Evolutionary conservation across 2,797 vertebrate genomes (phyloP), one percentile per base, ranked within the genome.

Genomic region (Lutjanus argentimaculatus): DNA sequence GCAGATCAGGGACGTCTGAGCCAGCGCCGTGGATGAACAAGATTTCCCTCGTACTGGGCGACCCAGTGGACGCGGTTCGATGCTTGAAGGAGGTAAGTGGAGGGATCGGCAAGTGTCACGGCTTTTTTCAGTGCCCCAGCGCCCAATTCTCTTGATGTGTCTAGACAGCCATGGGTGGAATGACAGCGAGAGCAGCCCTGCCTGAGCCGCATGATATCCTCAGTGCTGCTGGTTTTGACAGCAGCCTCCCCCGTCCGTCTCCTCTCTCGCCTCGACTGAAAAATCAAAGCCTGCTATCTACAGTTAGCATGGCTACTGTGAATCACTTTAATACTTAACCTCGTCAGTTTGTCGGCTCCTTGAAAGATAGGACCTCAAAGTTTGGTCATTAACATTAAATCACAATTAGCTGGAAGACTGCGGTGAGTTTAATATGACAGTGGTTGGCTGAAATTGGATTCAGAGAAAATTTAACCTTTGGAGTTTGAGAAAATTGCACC

Each of bases 91-190:
- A 75, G 22, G 36, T 59, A 56, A 71, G 71, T 22, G n/a, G 40
- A 48, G 49, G 25, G n/a, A 67, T 79, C 7, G 51, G 55, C 10
- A 6, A 72, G 72, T 64, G 42, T 81, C 66, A 42, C 10, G n/a
- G 36, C 36, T 59, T 68, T 25, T 21, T 45, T 19, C 43, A 45
- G 46, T 48, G 68, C 65, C 67, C 45, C 63, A 57, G 36, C 1
- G 2, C 48, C 17, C 78, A 49, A 10, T 77, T 82, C 63, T 72
- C 55, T 72, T 80, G 77, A 79, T 77, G 72, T 70, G 65, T 67
- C 49, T 25, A 59, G 80, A 82, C 80, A 82, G 81, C 56, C 74
- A 70, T 51, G 77, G 43, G 67, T 48, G 55, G 72, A 80, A 12
- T 74, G 79, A 71, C 75, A 80, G 66, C 12, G 21, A 36, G 62